A percentile compares a stretch with the other conserved stretches of the same genome.
These are phyloP conservation scores for Acipenser oxyrinchus DNA, from an alignment of 2,797 vertebrate species.

Conservation along the genomic window DNA sequence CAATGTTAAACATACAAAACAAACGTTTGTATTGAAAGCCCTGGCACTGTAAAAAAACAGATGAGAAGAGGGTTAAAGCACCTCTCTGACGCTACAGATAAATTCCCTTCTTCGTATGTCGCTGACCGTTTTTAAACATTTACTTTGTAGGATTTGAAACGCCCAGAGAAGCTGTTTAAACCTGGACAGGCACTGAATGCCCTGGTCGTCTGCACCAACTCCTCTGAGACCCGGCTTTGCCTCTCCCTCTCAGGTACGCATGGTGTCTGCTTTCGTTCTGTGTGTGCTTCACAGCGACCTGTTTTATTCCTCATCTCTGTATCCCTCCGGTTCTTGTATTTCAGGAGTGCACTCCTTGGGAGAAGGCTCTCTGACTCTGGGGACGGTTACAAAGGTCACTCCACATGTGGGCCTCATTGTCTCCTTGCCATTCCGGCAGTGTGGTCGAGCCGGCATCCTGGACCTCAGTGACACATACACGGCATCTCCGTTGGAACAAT, in stretches of 20 bases:
- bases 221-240: slow-evolving; percentile 45
- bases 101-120: no score
- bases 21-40: no score
- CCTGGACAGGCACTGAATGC: slow-evolving; percentile 74
- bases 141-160: slow-evolving; percentile 56
- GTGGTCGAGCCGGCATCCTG: slow-evolving; percentile 61
- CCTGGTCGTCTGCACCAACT: slow-evolving; percentile 59
- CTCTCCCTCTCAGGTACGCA: slow-evolving; percentile 79
- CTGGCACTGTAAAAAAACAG: no score
- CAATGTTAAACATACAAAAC: no score
- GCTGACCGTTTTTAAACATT: no score
- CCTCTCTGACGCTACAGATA: no score
- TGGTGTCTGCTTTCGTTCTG: no score
- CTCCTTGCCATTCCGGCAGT: slow-evolving; percentile 65
- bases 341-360: slow-evolving; percentile 65
- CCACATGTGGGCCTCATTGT: slow-evolving; percentile 59
- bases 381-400: slow-evolving; percentile 53
- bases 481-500: slow-evolving; percentile 54
- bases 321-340: not conserved
- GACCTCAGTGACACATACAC: slow-evolving; percentile 71
- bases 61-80: no score
- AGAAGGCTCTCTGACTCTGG: slow-evolving; percentile 57
- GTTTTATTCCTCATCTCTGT: no score
- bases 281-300: no score
- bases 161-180: slow-evolving; percentile 72